These are phyloP conservation scores for Rotaria macrura DNA, from an alignment of 2,888 invertebrate genomes.

Conservation along the genomic window DNA sequence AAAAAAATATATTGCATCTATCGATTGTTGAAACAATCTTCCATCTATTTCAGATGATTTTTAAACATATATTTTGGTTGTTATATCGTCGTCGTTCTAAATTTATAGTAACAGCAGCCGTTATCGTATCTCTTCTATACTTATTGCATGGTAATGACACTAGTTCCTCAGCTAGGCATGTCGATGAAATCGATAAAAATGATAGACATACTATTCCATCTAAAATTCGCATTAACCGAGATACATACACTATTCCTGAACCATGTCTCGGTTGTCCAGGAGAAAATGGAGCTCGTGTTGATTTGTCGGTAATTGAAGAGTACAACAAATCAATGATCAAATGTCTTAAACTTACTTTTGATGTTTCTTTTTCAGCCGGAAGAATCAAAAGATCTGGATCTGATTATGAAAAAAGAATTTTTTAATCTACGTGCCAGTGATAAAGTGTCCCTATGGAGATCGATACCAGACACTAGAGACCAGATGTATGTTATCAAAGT, in stretches of 20 bases:
- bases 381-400: constrained; percentile 51
- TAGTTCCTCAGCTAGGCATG: too few relatives aligned
- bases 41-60: not conserved
- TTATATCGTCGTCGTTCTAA: not conserved
- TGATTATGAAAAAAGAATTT: constrained; percentile 68
- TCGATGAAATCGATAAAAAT: not conserved
- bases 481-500: constrained; percentile 44
- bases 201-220: not conserved
- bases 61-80: not conserved
- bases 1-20: too few relatives aligned
- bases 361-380: not conserved
- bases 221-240: constrained; percentile 7
- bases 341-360: too few relatives aligned
- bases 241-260: constrained; percentile 24
- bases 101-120: not conserved
- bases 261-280: constrained; percentile 40
- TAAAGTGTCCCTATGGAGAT: constrained; percentile 71
- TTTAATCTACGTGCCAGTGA: constrained; percentile 79
- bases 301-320: constrained; percentile 37
- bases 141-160: not conserved
- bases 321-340: not conserved
- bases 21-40: not conserved
- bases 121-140: not conserved
- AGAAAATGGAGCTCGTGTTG: constrained; percentile 42
- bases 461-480: constrained; percentile 59